phyloP scores from a whole-genome alignment of 2,888 invertebrate genomes.

The Heliconius ethilla region DNA sequence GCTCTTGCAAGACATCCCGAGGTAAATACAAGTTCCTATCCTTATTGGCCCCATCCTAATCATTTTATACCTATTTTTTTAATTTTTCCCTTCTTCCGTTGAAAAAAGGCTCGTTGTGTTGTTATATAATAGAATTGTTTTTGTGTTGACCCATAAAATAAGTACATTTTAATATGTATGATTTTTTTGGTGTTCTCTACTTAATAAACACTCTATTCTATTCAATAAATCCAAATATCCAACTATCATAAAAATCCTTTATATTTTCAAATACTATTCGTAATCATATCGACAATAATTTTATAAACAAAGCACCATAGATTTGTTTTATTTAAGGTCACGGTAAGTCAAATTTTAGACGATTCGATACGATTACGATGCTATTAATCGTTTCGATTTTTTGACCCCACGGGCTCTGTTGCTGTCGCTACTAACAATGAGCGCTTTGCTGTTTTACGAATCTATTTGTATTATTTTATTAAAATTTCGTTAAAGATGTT shows the following conservation, averaged over 20 bases:
- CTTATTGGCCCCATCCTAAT: neutral
- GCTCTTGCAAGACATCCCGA: slow-evolving; percentile 94
- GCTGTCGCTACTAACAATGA: slow-evolving; percentile 40
- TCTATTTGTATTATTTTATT: slow-evolving; percentile 28
- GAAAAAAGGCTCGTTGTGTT: neutral
- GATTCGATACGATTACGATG: slow-evolving; percentile 16
- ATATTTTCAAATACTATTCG: neutral
- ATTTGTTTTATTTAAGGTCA: neutral
- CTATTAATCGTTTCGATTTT: slow-evolving; percentile 16
- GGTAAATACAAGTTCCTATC: slow-evolving; percentile 79
- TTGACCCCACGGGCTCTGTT: slow-evolving; percentile 16
- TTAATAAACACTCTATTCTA: neutral
- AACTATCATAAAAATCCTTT: neutral
- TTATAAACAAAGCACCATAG: neutral
- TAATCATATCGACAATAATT: slow-evolving; percentile 20
- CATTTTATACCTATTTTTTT: neutral
- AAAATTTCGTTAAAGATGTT: too few relatives aligned
- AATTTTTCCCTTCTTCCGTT: neutral
- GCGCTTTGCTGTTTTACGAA: slow-evolving; percentile 32
- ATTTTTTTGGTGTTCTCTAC: slow-evolving; percentile 1
- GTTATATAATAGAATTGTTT: neutral
- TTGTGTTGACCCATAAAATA: neutral
- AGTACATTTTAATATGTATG: neutral
- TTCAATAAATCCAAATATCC: neutral
- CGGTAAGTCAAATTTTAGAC: slow-evolving; percentile 4